Evolutionary conservation across 2,113 vertebrate species (phyloP).

Genomic region (Strigops habroptila): DNA sequence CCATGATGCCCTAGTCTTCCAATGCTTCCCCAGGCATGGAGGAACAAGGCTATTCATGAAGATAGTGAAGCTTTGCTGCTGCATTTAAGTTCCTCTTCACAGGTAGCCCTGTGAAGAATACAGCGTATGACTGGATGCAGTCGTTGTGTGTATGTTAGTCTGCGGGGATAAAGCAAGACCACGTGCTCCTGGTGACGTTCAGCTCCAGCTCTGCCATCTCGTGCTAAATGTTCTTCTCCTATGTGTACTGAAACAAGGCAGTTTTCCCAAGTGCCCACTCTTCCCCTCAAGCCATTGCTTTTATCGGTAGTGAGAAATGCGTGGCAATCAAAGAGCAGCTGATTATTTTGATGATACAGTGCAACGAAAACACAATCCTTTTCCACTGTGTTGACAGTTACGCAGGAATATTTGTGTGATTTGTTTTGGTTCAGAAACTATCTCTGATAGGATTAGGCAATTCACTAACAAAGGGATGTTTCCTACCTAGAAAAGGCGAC

Average conservation of each 20-base stretch:
- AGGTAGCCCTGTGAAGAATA: not conserved
- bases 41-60: not conserved
- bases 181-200: rapidly evolving
- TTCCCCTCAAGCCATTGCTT: not conserved
- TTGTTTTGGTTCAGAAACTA: not conserved
- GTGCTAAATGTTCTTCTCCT: not conserved
- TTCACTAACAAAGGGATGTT: not conserved
- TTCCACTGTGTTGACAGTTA: not conserved
- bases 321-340: not conserved
- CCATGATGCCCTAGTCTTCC: not conserved
- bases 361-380: not conserved
- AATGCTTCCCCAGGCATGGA: rapidly evolving
- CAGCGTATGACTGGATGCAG: not conserved
- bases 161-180: not conserved
- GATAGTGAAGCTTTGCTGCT: not conserved
- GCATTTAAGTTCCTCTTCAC: not conserved
- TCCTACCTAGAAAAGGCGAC: not conserved
- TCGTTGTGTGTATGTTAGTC: not conserved
- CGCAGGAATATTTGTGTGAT: not conserved
- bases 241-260: not conserved
- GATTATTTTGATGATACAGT: not conserved
- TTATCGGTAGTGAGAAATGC: not conserved
- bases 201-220: not conserved
- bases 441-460: not conserved
- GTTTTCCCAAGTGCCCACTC: not conserved